Evolutionary conservation across 2,797 vertebrate species (phyloP).

Genomic region (Pseudocheirus occidentalis): DNA sequence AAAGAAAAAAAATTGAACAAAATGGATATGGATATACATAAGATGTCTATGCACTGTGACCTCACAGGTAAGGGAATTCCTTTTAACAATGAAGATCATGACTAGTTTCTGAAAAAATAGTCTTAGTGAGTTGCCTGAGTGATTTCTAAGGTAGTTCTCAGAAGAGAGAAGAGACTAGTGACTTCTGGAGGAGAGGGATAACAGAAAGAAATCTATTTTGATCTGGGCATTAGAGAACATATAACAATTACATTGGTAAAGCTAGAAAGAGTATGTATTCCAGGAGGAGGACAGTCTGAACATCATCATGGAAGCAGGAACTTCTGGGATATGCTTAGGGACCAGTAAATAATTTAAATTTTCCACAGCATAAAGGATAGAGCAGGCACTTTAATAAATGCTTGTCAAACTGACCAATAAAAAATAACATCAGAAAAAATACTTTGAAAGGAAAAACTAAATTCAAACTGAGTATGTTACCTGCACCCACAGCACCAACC

Average conservation of each 20-base stretch:
- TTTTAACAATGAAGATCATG: background rate
- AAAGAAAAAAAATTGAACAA: background rate
- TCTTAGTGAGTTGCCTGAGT: background rate
- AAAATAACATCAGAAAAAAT: background rate
- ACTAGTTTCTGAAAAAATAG: background rate
- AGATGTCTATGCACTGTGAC: background rate
- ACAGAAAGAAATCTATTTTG: background rate
- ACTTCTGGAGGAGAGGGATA: background rate
- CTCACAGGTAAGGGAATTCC: background rate
- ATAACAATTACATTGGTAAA: background rate
- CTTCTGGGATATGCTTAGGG: background rate
- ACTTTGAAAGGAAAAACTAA: background rate
- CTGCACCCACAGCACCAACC: too few species aligned
- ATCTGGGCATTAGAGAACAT: background rate
- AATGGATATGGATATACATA: background rate
- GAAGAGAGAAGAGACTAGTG: background rate
- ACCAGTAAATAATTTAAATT: background rate
- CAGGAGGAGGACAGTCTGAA: background rate
- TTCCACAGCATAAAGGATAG: background rate
- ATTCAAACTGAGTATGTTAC: background rate
- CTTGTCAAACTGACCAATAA: background rate
- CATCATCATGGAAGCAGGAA: background rate
- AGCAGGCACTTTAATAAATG: background rate
- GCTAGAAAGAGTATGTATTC: background rate
- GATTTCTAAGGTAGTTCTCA: background rate